These are phyloP conservation scores for Tachyglossus aculeatus DNA, from an alignment of 2,797 vertebrate species.

Conservation along the genomic window DNA sequence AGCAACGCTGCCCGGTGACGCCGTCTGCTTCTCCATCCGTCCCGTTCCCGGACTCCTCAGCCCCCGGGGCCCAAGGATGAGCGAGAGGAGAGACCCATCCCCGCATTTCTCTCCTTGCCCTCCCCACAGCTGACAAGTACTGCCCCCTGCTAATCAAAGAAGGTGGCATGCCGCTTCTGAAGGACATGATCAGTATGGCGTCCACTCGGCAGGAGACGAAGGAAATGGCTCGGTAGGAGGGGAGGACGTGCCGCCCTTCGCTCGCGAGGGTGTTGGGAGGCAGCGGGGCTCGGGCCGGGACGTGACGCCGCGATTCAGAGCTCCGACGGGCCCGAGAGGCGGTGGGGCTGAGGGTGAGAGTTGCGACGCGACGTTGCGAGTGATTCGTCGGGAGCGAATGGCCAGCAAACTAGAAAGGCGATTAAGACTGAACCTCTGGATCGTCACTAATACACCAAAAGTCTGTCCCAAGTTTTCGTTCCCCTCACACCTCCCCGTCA, in stretches of 20 bases:
- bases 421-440: not conserved
- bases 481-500: not conserved
- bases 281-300: not conserved
- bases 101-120: constrained; percentile 1
- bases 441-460: no score
- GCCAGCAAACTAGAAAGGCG: not conserved
- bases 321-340: no score
- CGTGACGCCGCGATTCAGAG: not conserved
- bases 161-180: constrained; percentile 88
- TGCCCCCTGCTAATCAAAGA: constrained; percentile 96
- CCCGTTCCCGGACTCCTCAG: no score
- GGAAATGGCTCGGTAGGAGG: constrained; percentile 92
- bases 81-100: no score
- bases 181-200: constrained; percentile 86
- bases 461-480: not conserved
- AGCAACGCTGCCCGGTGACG: no score
- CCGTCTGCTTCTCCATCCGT: no score
- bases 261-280: not conserved
- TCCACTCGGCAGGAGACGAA: constrained; percentile 91
- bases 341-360: no score
- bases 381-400: not conserved
- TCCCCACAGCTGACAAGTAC: constrained; percentile 88
- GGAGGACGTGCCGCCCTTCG: not conserved
- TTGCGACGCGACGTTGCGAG: not conserved
- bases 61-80: no score